phyloP scores from a whole-genome alignment of 1,140 invertebrate species.

The Drosophila lacteicornis region DNA sequence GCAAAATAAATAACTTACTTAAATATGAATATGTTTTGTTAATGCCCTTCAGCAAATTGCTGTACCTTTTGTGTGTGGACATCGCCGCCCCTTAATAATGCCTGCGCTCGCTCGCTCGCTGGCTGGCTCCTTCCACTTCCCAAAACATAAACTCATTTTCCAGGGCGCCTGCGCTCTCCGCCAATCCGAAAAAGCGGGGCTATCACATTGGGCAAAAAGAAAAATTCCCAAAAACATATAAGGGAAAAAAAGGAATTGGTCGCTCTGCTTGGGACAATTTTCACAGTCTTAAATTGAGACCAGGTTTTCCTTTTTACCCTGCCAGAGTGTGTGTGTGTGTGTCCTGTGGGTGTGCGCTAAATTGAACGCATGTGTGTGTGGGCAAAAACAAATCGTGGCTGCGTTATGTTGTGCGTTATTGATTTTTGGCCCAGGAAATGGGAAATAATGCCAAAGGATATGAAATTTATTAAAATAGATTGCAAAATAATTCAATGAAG shows the following conservation, averaged over 20 bases:
- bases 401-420: conserved; percentile 67
- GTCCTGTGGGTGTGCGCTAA: conserved; percentile 24
- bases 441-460: conserved; percentile 71
- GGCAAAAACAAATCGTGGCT: conserved; percentile 61
- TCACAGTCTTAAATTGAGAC: conserved; percentile 43
- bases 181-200: conserved; percentile 11
- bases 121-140: conserved; percentile 23
- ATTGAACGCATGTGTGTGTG: conserved; percentile 36
- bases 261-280: conserved; percentile 44
- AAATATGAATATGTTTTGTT: conserved; percentile 51
- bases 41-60: conserved; percentile 45
- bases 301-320: conserved; percentile 30
- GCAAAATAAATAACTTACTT: conserved; percentile 49
- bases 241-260: conserved; percentile 25
- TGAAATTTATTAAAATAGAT: conserved; percentile 77
- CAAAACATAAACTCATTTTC: conserved; percentile 30
- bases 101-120: conserved; percentile 9
- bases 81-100: conserved; percentile 20
- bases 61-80: conserved; percentile 51
- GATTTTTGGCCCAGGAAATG: conserved; percentile 63
- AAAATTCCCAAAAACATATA: conserved; percentile 26
- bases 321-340: not conserved
- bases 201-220: conserved; percentile 6
- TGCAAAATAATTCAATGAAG: conserved; percentile 79
- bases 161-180: conserved; percentile 31